These are phyloP conservation scores for Cryptomyrus ogoouensis DNA, from an alignment of 2,113 vertebrate species.

Conservation along the genomic window DNA sequence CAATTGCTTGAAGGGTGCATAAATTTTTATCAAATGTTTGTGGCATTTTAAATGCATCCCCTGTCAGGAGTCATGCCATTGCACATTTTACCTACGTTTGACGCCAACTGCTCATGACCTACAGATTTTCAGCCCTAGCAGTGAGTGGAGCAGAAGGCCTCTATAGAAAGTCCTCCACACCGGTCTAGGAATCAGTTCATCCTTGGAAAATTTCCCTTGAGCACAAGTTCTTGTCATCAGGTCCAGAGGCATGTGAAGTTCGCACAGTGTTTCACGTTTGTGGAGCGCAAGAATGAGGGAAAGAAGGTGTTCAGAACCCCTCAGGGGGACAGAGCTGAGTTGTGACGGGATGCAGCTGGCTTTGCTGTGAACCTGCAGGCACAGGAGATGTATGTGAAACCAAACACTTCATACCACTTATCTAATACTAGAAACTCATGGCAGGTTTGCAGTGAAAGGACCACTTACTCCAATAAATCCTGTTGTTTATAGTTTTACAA, in stretches of 20 bases:
- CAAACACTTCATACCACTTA: constrained; percentile 43
- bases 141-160: not conserved
- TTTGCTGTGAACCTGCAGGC: constrained; percentile 23
- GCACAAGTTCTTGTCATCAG: not conserved
- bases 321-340: constrained; percentile 32
- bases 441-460: constrained; percentile 51
- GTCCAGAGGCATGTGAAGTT: not conserved
- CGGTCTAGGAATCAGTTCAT: not conserved
- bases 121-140: not conserved
- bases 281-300: not conserved
- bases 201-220: not conserved
- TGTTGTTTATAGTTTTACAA: constrained; percentile 47
- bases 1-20: not conserved
- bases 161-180: not conserved
- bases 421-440: constrained; percentile 52
- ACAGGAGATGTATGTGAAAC: constrained; percentile 32
- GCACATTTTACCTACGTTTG: not conserved
- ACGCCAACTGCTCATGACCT: not conserved
- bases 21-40: not conserved
- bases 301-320: not conserved
- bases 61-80: not conserved
- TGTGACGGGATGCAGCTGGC: constrained; percentile 37
- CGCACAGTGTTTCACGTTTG: no score
- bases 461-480: constrained; percentile 45
- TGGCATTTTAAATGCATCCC: not conserved